Percentiles rank a stretch among this genome's conserved stretches.
Evolutionary conservation across 2,888 invertebrate genomes (phyloP).

Genomic region (Morpho helenor): DNA sequence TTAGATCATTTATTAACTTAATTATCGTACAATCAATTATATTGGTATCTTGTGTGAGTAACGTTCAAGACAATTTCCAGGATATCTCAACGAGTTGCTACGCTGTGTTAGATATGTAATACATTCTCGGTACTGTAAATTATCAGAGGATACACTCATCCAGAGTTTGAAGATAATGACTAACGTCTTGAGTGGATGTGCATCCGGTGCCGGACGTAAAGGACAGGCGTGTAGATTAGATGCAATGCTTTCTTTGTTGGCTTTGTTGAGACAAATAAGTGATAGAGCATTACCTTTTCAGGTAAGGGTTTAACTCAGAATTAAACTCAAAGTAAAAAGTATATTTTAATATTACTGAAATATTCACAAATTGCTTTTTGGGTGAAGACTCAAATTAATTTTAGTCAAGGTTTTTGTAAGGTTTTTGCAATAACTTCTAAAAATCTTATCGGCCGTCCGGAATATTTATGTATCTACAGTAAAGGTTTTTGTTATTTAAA

Average conservation of each 20-base stretch:
- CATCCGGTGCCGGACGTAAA: slow-evolving; percentile 56
- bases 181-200: slow-evolving; percentile 45
- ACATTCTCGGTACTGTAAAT: slow-evolving; percentile 49
- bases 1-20: too few species aligned
- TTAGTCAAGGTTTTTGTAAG: too few species aligned
- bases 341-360: too few species aligned
- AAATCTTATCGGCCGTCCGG: too few species aligned
- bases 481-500: too few species aligned
- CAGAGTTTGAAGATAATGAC: slow-evolving; percentile 42
- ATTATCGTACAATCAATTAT: too few species aligned
- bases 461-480: too few species aligned
- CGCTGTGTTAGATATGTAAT: slow-evolving; percentile 57
- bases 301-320: slow-evolving; percentile 35
- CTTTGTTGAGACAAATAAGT: slow-evolving; percentile 46
- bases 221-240: slow-evolving; percentile 62
- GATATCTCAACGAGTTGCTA: slow-evolving; percentile 64
- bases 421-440: too few species aligned
- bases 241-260: slow-evolving; percentile 49
- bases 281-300: slow-evolving; percentile 53
- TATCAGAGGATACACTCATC: slow-evolving; percentile 55
- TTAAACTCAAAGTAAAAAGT: too few species aligned
- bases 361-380: too few species aligned
- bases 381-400: too few species aligned
- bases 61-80: slow-evolving; percentile 34
- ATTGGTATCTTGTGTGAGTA: too few species aligned